A percentile compares a stretch with the other conserved stretches of the same genome.
Evolutionary conservation across 2,888 invertebrate species (phyloP).

Genomic region (Nineta flava): DNA sequence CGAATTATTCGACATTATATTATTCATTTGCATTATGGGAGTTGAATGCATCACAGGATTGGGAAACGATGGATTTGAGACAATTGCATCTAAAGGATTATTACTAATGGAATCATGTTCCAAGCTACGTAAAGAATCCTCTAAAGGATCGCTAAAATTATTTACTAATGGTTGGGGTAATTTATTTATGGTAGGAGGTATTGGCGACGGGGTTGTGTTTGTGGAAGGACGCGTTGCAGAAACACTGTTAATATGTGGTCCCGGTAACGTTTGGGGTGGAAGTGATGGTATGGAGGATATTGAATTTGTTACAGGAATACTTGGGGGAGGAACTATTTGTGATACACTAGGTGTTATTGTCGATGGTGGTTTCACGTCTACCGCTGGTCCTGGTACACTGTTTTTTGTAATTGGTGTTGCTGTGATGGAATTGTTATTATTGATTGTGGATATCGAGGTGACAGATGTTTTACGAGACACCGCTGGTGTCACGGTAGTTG

Average conservation of each 20-base stretch:
- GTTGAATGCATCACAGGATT: slow-evolving; percentile 16
- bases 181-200: slow-evolving; percentile 26
- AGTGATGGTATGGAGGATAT: slow-evolving; percentile 18
- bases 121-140: slow-evolving; percentile 51
- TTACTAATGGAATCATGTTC: slow-evolving; percentile 41
- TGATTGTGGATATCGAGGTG: slow-evolving; percentile 12
- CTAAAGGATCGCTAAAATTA: slow-evolving; percentile 46
- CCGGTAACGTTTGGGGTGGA: slow-evolving; percentile 19
- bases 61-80: slow-evolving; percentile 23
- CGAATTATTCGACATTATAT: slow-evolving; percentile 15
- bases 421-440: slow-evolving; percentile 14
- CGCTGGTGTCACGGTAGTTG: slow-evolving; percentile 1
- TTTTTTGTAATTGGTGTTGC: slow-evolving; percentile 6
- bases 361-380: slow-evolving; percentile 21
- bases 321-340: slow-evolving; percentile 16
- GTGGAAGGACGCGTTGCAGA: slow-evolving; percentile 24
- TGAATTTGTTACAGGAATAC: slow-evolving; percentile 18
- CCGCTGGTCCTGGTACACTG: slow-evolving; percentile 10
- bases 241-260: slow-evolving; percentile 17
- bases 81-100: slow-evolving; percentile 33
- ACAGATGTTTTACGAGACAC: slow-evolving; percentile 8
- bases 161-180: slow-evolving; percentile 23
- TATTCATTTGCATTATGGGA: slow-evolving; percentile 15
- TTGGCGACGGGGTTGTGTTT: slow-evolving; percentile 24
- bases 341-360: slow-evolving; percentile 20